Base-by-base conservation (phyloP, 2,113 vertebrate genomes). In the Copsychus sechellarum region DNA sequence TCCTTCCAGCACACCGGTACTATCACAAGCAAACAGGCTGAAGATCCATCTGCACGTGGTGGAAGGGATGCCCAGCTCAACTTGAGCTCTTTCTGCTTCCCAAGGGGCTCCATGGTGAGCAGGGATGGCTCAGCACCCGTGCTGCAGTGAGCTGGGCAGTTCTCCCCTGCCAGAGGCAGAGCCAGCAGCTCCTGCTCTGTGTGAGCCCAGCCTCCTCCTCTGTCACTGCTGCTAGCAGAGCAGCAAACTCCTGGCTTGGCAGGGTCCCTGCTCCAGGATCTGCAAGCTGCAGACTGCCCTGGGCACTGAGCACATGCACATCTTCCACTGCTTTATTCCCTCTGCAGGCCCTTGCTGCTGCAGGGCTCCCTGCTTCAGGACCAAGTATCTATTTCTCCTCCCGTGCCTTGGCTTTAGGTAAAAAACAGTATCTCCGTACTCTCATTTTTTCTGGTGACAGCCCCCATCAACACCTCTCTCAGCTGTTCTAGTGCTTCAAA, bases 401-500 rank as follows among this genome's bases (percentile, higher is more conserved):
- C 83, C 0, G 0, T 85, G 78, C 76, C 91, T 91, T 92, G 50
- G 76, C 76, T 91, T 92, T 88, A 65, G 58, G 91, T 87, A 58
- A 93, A 94, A 89, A 61, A 0, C 74, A 40, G 50, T n/a, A 80
- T 88, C 78, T 90, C 79, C 0, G 0, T 76, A 22, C 87, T 80
- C 51, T 88, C 43, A 31, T 85, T 88, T 90, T 81, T 79, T 82
- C 88, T 88, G 87, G 38, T 94, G 87, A 80, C 93, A 93, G 85
- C 60, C 51, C 71, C 87, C 71, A 78, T 94, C 90, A 93, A 86
- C 94, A 92, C 71, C 79, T 81, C 89, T 93, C 38, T 93, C 90
- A 93, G 93, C 87, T 93, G 93, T 83, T 94, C 47, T 26, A 67
- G 71, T 76, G 85, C 85, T 94, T 95, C 94, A 92, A 15, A 87